A percentile compares a stretch with the other conserved stretches of the same genome.
These are phyloP conservation scores for Platycheirus albimanus DNA, from an alignment of 2,888 invertebrate genomes.

Conservation along the genomic window DNA sequence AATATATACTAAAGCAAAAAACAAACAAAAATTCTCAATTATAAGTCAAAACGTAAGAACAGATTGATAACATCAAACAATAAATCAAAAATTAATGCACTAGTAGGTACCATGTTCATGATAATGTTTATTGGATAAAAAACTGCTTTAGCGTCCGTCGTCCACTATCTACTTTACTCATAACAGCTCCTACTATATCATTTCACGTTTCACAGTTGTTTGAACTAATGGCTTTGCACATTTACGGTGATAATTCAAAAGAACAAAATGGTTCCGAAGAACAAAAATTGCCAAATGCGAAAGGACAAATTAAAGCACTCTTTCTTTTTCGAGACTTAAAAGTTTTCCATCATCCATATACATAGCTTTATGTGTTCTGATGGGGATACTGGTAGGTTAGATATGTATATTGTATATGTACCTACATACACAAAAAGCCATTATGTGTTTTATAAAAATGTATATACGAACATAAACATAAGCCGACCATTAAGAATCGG, in stretches of 20 bases:
- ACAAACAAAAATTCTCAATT: too few relatives aligned
- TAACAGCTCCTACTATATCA: slow-evolving; percentile 14
- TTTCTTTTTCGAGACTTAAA: slow-evolving; percentile 55
- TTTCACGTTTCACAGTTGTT: slow-evolving; percentile 60
- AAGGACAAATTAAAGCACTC: slow-evolving; percentile 63
- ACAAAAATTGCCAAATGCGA: slow-evolving; percentile 60
- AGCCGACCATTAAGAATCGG: slow-evolving; percentile 64
- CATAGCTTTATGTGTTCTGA: too few relatives aligned
- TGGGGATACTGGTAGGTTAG: too few relatives aligned
- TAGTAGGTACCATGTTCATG: not conserved
- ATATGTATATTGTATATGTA: too few relatives aligned
- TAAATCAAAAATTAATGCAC: not conserved
- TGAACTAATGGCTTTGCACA: slow-evolving; percentile 61
- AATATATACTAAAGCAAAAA: too few relatives aligned
- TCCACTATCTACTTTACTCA: slow-evolving; percentile 28
- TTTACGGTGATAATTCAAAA: slow-evolving; percentile 66
- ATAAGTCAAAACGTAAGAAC: too few relatives aligned
- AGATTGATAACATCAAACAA: too few relatives aligned
- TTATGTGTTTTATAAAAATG: not conserved
- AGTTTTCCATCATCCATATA: slow-evolving; percentile 40
- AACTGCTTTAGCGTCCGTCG: slow-evolving; percentile 21
- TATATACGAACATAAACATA: slow-evolving; percentile 40
- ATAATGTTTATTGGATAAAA: too few relatives aligned
- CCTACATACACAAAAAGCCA: not conserved
- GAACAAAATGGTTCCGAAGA: slow-evolving; percentile 42